phyloP scores from a whole-genome alignment of 1,140 invertebrate genomes.

The Brachionus rotundiformis region DNA sequence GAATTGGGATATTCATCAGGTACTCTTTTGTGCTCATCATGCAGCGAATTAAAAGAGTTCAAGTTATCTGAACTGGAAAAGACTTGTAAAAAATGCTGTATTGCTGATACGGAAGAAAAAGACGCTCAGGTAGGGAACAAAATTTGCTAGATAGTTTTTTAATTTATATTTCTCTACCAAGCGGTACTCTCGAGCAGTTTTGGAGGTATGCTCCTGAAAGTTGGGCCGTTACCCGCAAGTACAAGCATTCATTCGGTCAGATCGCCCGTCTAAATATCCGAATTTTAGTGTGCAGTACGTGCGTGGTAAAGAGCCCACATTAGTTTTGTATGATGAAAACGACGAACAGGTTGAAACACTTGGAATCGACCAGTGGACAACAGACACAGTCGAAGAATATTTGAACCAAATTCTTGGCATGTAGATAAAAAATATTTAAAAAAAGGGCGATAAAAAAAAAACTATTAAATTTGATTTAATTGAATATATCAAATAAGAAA shows the following conservation, averaged over 20 bases:
- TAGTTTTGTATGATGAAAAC: slow-evolving; percentile 78
- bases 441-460: slow-evolving; percentile 18
- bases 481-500: slow-evolving; percentile 34
- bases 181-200: slow-evolving; percentile 78
- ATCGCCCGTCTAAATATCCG: slow-evolving; percentile 78
- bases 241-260: slow-evolving; percentile 78
- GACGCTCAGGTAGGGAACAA: slow-evolving; percentile 53
- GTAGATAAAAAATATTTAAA: slow-evolving; percentile 53
- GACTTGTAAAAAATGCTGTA: slow-evolving; percentile 75
- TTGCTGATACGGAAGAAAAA: slow-evolving; percentile 65
- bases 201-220: slow-evolving; percentile 92
- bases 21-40: slow-evolving; percentile 82
- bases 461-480: slow-evolving; percentile 16
- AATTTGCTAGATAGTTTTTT: too few relatives aligned
- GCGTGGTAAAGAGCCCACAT: slow-evolving; percentile 84
- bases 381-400: slow-evolving; percentile 91
- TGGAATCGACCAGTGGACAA: slow-evolving; percentile 94
- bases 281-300: slow-evolving; percentile 86
- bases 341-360: slow-evolving; percentile 68
- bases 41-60: slow-evolving; percentile 78
- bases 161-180: slow-evolving; percentile 52
- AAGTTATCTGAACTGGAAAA: slow-evolving; percentile 72
- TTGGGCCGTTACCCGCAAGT: slow-evolving; percentile 93
- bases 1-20: slow-evolving; percentile 51
- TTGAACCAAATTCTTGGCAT: slow-evolving; percentile 76